Percentiles rank a stretch among this genome's conserved stretches.
phyloP scores from a whole-genome alignment of 2,113 vertebrate genomes.

The Melanocharis versteri region DNA sequence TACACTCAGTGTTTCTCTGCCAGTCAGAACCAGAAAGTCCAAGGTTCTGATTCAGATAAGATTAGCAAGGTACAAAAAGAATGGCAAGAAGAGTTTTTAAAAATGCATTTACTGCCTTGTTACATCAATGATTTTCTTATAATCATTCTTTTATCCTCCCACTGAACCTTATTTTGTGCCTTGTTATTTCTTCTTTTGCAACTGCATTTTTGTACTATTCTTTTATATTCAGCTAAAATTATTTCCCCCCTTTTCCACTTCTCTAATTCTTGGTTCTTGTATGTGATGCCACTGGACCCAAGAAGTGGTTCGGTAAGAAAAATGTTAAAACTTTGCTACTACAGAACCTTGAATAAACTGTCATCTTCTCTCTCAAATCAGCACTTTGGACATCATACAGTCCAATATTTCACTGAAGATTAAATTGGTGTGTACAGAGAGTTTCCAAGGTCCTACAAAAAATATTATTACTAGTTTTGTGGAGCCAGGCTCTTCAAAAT shows the following conservation, averaged over 20 bases:
- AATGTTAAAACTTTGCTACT: background rate
- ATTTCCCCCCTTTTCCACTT: background rate
- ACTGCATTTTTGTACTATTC: background rate
- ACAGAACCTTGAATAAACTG: background rate
- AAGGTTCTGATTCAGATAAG: background rate
- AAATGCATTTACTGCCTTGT: background rate
- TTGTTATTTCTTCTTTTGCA: background rate
- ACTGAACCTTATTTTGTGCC: background rate
- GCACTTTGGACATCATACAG: background rate
- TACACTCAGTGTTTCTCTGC: background rate
- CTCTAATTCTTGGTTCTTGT: background rate
- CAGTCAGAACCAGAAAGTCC: background rate
- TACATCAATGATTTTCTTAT: background rate
- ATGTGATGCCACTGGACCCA: background rate
- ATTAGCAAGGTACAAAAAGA: background rate
- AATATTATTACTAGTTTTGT: background rate
- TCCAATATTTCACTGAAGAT: background rate
- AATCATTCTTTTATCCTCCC: background rate
- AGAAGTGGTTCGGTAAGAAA: background rate
- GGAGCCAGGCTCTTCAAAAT: background rate
- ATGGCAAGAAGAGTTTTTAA: background rate
- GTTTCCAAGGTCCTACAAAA: background rate
- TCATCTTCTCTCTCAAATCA: background rate
- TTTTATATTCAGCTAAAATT: background rate
- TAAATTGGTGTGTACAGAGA: background rate